A percentile compares a stretch with the other conserved stretches of the same genome.
Evolutionary conservation across 2,888 invertebrate genomes (phyloP).

Genomic region (Abrostola tripartita): DNA sequence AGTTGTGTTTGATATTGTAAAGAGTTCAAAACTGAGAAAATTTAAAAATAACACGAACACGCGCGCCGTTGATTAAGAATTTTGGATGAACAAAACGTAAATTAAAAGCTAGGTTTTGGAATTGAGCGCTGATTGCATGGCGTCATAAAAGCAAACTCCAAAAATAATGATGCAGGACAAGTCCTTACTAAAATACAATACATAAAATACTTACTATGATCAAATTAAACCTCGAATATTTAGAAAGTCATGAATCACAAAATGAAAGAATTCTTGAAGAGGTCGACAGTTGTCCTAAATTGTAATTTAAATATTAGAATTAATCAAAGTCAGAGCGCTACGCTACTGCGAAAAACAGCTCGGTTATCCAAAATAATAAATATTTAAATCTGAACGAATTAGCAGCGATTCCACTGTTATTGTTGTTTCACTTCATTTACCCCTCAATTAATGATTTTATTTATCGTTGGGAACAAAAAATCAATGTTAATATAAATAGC

Average conservation of each 20-base stretch:
- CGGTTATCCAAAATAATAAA: conserved; percentile 72
- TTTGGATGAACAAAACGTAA: conserved; percentile 5
- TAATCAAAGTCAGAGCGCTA: conserved; percentile 73
- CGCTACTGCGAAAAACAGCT: conserved; percentile 67
- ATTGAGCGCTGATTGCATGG: neutral
- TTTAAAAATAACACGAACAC: conserved; percentile 8
- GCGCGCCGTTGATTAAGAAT: conserved; percentile 9
- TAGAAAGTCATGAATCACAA: conserved; percentile 29
- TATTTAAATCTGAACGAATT: conserved; percentile 68
- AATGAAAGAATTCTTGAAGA: conserved; percentile 32
- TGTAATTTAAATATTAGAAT: conserved; percentile 76
- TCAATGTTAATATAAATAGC: conserved; percentile 29
- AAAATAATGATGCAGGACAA: neutral
- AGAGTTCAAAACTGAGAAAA: neutral
- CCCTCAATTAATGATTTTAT: conserved; percentile 68
- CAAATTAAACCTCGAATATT: conserved; percentile 5
- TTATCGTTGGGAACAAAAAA: conserved; percentile 36
- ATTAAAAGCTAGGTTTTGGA: neutral
- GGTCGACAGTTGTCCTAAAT: conserved; percentile 45
- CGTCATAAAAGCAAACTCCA: neutral
- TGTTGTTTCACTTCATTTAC: conserved; percentile 63
- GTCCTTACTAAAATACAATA: neutral
- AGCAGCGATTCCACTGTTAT: conserved; percentile 72
- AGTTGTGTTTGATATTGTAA: neutral
- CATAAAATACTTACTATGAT: neutral